Evolutionary conservation across 2,888 invertebrate genomes (phyloP).

Genomic region (Lycaena phlaeas): DNA sequence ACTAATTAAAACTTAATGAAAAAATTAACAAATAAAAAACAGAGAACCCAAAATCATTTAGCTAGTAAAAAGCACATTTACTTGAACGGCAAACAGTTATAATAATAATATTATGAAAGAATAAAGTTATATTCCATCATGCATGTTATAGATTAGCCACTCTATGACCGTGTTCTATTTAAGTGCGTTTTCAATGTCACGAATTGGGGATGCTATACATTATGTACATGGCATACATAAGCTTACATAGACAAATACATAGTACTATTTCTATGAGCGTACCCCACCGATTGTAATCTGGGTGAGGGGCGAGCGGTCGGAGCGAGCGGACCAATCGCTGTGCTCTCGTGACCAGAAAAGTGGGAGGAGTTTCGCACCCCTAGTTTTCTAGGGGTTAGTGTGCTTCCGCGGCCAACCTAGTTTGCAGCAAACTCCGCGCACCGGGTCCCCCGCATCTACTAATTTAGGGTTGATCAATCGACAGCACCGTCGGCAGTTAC

Average conservation of each 20-base stretch:
- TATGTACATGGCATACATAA: constrained; percentile 47
- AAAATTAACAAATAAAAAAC: too few species aligned
- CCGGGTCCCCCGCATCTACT: constrained; percentile 46
- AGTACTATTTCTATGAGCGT: constrained; percentile 70
- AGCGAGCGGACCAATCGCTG: constrained; percentile 66
- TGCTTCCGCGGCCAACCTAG: constrained; percentile 73
- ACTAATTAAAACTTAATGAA: too few species aligned
- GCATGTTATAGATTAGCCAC: too few species aligned
- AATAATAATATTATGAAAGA: too few species aligned
- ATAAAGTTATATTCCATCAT: too few species aligned
- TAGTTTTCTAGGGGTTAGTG: constrained; percentile 74
- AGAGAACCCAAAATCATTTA: too few species aligned
- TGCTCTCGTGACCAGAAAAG: constrained; percentile 71
- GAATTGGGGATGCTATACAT: constrained; percentile 46
- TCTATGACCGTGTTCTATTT: neutral
- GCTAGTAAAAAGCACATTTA: too few species aligned
- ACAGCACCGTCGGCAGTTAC: constrained; percentile 44
- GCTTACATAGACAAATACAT: constrained; percentile 54
- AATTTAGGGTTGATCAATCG: constrained; percentile 72
- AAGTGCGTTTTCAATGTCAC: constrained; percentile 55
- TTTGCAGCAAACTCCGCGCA: constrained; percentile 56
- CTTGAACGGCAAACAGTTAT: too few species aligned
- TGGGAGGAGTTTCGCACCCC: constrained; percentile 73
- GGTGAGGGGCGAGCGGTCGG: constrained; percentile 63
- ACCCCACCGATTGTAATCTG: constrained; percentile 73